Base-by-base conservation (phyloP, 2,797 vertebrate species). In the Hyperoplus immaculatus region DNA sequence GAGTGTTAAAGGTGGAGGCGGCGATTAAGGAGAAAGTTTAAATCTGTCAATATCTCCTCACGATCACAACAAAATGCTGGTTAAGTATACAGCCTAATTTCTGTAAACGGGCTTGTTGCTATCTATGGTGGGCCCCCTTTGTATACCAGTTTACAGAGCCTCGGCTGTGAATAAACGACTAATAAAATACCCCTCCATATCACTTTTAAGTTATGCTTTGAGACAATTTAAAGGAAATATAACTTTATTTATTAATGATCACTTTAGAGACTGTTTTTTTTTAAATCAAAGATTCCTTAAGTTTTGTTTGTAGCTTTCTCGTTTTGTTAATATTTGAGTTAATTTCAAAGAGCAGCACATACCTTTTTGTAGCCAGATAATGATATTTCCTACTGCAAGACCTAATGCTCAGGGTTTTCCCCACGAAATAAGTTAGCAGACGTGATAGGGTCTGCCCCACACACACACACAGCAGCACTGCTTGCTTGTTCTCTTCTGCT, bases 391-490 rank as follows among this genome's bases (percentile, higher is more conserved):
- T 29, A 29, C 29, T 6, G n/a, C 21, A 18, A 39, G 51, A 75
- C 18, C 3, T 43, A 18, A 9, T 61, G 14, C 42, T 59, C 12
- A 0, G 58, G 79, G 46, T 59, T 80, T 78, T 36, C 57, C 49
- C 72, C 76, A 65, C 54, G 60, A 65, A 62, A 16, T 2, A 13
- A 39, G 10, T 47, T 42, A 70, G 16, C 59, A 41, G 29, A 5
- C 41, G 36, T 66, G 18, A 5, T 10, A n/a, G 45, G 3, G 50
- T 72, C 61, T 59, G 47, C 54, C 39, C 8, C 53, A 57, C 21
- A 43, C 71, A 67, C 57, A 73, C 45, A n/a, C 65, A 62, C 45
- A 72, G 18, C 45, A 39, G 39, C 56, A 42, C 29, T 42, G 39
- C 51, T 53, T 42, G 39, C 51, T 53, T n/a, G 1, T 4, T 54